Evolutionary conservation across 2,797 vertebrate species (phyloP).

Genomic region (Poeciliopsis paucimaculata): DNA sequence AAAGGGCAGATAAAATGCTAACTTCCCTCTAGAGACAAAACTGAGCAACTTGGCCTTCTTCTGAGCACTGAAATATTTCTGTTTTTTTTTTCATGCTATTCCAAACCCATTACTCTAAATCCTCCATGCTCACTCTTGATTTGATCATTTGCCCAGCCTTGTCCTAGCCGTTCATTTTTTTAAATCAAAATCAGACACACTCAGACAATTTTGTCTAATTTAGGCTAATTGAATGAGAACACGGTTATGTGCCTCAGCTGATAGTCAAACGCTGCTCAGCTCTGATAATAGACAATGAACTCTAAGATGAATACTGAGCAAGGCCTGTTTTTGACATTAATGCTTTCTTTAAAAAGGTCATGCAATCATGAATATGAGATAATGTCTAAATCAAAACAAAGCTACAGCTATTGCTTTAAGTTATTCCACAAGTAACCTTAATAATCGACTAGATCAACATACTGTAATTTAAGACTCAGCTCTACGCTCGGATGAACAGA

Average conservation of each 20-base stretch:
- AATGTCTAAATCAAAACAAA: not conserved
- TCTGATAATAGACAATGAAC: conserved; percentile 21
- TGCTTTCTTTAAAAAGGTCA: conserved; percentile 6
- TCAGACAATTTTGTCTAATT: conserved; percentile 36
- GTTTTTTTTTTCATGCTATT: conserved; percentile 25
- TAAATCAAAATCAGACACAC: conserved; percentile 40
- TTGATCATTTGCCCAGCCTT: conserved; percentile 31
- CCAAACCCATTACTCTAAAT: conserved; percentile 37
- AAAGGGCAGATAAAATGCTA: conserved; percentile 31
- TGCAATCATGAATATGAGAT: not conserved
- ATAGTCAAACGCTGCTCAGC: conserved; percentile 2
- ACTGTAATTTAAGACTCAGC: not conserved
- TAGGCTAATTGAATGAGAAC: conserved; percentile 18
- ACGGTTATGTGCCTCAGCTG: conserved; percentile 3
- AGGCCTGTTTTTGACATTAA: not conserved
- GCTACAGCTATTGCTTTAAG: not conserved
- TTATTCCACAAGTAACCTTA: not conserved
- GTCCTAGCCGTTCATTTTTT: conserved; percentile 43
- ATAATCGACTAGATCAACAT: not conserved
- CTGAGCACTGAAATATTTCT: conserved; percentile 33
- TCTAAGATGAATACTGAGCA: conserved; percentile 14
- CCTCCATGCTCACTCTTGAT: conserved; percentile 34
- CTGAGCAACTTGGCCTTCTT: conserved; percentile 28
- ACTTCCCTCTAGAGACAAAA: conserved; percentile 33
- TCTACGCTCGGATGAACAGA: not conserved